Evolutionary conservation across 2,888 invertebrate species (phyloP), one percentile per base, ranked within the genome.

Genomic region (Itoplectis maculator): DNA sequence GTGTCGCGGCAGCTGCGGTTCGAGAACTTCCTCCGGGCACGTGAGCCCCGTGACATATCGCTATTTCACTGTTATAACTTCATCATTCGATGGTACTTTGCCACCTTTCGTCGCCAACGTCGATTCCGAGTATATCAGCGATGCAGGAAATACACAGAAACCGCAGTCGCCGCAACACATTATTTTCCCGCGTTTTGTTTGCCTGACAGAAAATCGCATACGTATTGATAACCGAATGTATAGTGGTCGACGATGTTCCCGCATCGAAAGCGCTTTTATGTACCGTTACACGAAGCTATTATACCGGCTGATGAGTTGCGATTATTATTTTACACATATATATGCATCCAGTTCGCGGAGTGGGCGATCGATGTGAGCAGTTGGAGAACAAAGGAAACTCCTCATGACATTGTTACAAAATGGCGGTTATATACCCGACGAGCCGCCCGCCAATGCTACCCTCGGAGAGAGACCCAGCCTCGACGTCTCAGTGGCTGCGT

Each of bases 301-400:
- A n/a, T n/a, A 69, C 47, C 51, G 59, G 29, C 72, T 68, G 68
- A 76, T 73, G 76, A 54, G 65, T 23, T 40, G 42, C 68, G 75
- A 79, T 82, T 76, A 79, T 82, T 79, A 56, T 76, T 29, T 3
- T 5, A 29, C 29, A 29, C 29, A 29, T 5, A 29, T n/a, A n/a
- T n/a, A n/a, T n/a, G n/a, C 54, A 59, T 59, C 73, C 47, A 59
- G 29, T 49, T 65, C 59, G 56, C 51, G 63, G n/a, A n/a, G 66
- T 56, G 68, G 61, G 49, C 45, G 18, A 79, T 83, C 82, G 79
- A 83, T 82, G 61, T 70, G 35, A 35, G 63, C 70, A 49, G 54
- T 66, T 66, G 56, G 63, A n/a, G n/a, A 83, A 83, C 79, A 69
- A 73, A 79, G 76, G 35, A 68, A 73, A 79, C 61, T 65, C 47